These are phyloP conservation scores for Cnemophilus loriae DNA, from an alignment of 2,113 vertebrate genomes.

Conservation along the genomic window DNA sequence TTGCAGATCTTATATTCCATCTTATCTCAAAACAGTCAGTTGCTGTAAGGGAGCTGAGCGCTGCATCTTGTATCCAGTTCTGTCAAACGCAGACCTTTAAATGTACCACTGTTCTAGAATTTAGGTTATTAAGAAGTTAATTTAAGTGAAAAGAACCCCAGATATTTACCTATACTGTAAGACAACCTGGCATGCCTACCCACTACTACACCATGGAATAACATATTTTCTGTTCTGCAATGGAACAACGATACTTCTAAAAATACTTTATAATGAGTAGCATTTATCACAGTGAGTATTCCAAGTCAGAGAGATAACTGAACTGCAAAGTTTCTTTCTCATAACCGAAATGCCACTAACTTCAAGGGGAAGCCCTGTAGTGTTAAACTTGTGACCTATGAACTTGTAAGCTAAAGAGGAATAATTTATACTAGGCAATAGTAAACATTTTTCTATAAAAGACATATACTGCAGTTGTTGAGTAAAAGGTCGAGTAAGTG, in stretches of 20 bases:
- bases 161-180: not conserved
- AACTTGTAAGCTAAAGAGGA: not conserved
- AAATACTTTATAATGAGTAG: not conserved
- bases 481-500: not conserved
- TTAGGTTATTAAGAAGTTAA: not conserved
- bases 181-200: not conserved
- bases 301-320: not conserved
- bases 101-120: not conserved
- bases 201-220: not conserved
- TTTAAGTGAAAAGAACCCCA: not conserved
- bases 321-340: not conserved
- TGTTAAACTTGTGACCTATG: not conserved
- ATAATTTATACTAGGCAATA: not conserved
- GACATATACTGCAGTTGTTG: not conserved
- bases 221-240: not conserved
- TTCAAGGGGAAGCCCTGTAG: not conserved
- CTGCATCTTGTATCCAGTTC: not conserved
- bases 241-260: not conserved
- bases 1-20: fast-evolving
- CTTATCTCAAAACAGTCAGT: not conserved
- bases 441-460: not conserved
- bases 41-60: fast-evolving
- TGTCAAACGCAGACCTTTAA: not conserved
- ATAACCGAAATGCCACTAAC: not conserved
- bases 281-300: not conserved